These are phyloP conservation scores for Pemphigus obesinymphae DNA, from an alignment of 1,140 invertebrate species.

Conservation along the genomic window DNA sequence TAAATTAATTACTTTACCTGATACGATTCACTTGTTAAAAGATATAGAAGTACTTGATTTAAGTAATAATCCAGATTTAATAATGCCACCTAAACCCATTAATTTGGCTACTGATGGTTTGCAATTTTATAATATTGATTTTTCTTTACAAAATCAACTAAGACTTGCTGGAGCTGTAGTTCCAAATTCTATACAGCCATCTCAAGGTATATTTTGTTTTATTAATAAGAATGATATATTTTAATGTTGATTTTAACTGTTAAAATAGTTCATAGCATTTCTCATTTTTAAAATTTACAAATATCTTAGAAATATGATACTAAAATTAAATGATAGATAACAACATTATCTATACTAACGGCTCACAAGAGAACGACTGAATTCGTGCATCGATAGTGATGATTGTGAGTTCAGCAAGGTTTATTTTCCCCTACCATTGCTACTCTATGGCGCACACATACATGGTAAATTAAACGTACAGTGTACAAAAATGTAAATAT, in stretches of 20 bases:
- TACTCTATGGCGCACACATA: no score
- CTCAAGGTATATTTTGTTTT: not conserved
- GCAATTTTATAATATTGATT: constrained; percentile 98
- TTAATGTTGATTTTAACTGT: not conserved
- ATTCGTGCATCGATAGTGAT: no score
- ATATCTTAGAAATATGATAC: no score
- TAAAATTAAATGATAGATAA: no score
- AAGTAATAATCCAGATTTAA: constrained; percentile 88
- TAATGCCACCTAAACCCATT: constrained; percentile 95
- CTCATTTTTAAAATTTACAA: no score
- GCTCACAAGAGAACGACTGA: no score
- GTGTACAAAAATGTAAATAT: no score
- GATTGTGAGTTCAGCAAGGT: no score
- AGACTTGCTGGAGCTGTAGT: constrained; percentile 85
- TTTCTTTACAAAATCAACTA: constrained; percentile 92
- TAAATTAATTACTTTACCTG: constrained; percentile 90
- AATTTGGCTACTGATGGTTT: constrained; percentile 74
- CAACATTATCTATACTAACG: no score
- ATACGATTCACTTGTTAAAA: constrained; percentile 92
- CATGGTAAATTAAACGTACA: no score
- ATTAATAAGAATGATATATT: not conserved
- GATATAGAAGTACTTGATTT: constrained; percentile 86
- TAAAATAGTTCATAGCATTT: no score
- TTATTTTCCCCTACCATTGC: no score
- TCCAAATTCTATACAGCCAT: constrained; percentile 53